Evolutionary conservation across 2,888 invertebrate species (phyloP), one percentile per base, ranked within the genome.

Genomic region (Trisateles emortualis): DNA sequence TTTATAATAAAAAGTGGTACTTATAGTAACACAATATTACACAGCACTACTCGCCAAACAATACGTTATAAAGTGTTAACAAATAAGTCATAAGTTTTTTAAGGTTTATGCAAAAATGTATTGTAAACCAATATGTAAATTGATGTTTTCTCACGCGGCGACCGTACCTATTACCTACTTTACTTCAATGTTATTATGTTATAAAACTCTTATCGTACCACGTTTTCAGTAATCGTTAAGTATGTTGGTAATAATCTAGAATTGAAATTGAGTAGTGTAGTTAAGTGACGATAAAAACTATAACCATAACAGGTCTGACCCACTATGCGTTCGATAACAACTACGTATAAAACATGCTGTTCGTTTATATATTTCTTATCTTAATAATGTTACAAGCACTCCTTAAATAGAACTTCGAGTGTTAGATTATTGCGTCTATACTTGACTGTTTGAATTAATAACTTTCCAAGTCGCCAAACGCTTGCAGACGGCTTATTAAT

Each of bases 271-370:
- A 78, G 79, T 73, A 74, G 71, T 76, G 72, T 68, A 72, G 71
- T 78, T 73, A 76, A 68, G 63, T 57, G 68, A 71, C 83, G 82
- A 86, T 86, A 85, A 85, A 80, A 76, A 76, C 70, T 68, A 71
- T 78, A 79, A 79, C 73, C 74, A 78, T 78, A 82, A 83, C 85
- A 79, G 76, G 79, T 74, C 68, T 81, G 83, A 86, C 82, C 85
- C 71, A 81, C 72, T 83, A 74, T 63, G 52, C 64, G 63, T 64
- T 63, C 76, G 79, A 83, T 83, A 84, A 84, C 76, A 70, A 53
- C 74, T 76, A 14, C 14, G 33, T 33, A 79, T 84, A 78, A 83
- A 85, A 83, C 78, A 77, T 74, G 67, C 72, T 74, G 77, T 79
- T 78, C 78, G 73, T 61, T 60, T 61, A 62, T 82, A 79, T 76